Evolutionary conservation across 2,888 invertebrate genomes (phyloP).

Genomic region (Synanthedon tipuliformis): DNA sequence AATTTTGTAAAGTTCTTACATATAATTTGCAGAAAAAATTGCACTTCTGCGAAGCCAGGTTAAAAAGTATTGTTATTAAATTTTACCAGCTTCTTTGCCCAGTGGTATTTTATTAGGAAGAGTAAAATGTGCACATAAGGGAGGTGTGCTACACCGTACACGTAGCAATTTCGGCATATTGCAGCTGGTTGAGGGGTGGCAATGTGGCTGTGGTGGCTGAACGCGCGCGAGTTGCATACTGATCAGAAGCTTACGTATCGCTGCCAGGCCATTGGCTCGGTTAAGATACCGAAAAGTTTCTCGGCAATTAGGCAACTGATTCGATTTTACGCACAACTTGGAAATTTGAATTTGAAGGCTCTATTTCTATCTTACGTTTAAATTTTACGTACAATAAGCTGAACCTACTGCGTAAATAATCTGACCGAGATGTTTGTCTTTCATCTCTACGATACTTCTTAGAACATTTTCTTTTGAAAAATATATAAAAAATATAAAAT

Average conservation of each 20-base stretch:
- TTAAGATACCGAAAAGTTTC: constrained; percentile 5
- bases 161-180: constrained; percentile 62
- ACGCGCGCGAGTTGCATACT: constrained; percentile 42
- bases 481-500: too few relatives aligned
- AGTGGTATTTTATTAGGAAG: neutral
- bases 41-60: too few relatives aligned
- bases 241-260: constrained; percentile 19
- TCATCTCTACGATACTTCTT: too few relatives aligned
- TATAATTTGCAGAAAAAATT: too few relatives aligned
- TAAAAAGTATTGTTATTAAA: constrained; percentile 2
- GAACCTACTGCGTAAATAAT: too few relatives aligned
- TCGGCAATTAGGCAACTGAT: constrained; percentile 2
- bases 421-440: too few relatives aligned
- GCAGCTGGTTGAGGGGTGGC: constrained; percentile 36
- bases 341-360: too few relatives aligned
- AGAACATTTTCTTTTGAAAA: too few relatives aligned
- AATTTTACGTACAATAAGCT: too few relatives aligned
- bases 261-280: neutral
- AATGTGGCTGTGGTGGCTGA: constrained; percentile 15
- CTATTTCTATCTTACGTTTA: too few relatives aligned
- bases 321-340: neutral
- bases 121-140: neutral
- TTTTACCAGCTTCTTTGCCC: neutral
- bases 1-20: too few relatives aligned
- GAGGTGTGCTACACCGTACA: constrained; percentile 16